Conservation (phyloP, 2,797 vertebrate species). For the Monodelphis domestica region DNA sequence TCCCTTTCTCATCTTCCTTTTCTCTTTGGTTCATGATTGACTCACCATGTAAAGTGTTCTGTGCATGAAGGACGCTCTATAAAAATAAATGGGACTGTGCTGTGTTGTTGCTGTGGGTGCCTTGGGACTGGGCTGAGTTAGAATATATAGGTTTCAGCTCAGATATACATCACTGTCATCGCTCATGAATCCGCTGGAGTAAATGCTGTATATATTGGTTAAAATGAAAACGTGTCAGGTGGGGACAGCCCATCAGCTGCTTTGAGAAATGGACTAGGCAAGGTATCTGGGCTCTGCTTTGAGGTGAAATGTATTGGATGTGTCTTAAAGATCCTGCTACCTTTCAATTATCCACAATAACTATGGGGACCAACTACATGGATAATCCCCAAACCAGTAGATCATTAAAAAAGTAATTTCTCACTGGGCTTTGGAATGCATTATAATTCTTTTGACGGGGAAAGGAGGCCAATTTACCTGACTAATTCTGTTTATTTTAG, state of each 20-base stretch:
- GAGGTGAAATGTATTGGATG: constrained; percentile 41
- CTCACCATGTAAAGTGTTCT: background rate
- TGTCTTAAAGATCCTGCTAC: background rate
- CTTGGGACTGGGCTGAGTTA: background rate
- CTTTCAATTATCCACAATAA: background rate
- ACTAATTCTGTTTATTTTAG: constrained; percentile 50
- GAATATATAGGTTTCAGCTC: constrained; percentile 14
- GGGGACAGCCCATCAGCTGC: constrained; percentile 1
- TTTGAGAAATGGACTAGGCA: rapidly evolving
- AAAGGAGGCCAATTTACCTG: background rate
- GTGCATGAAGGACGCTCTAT: rapidly evolving
- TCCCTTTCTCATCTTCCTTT: background rate
- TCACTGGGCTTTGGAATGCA: constrained; percentile 48
- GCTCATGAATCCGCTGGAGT: background rate
- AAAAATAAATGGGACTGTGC: constrained; percentile 32
- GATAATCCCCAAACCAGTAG: background rate
- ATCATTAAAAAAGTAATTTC: constrained; percentile 50
- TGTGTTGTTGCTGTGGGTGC: background rate
- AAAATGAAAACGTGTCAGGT: background rate
- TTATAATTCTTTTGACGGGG: background rate
- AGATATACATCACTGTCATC: background rate
- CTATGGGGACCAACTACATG: constrained; percentile 20
- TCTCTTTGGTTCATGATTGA: constrained; percentile 30
- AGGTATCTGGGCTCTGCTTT: background rate
- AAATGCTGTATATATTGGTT: background rate